Percentiles rank a stretch among this genome's conserved stretches.
Conservation (phyloP, 2,888 invertebrate species). For the Eupithecia centaureata region DNA sequence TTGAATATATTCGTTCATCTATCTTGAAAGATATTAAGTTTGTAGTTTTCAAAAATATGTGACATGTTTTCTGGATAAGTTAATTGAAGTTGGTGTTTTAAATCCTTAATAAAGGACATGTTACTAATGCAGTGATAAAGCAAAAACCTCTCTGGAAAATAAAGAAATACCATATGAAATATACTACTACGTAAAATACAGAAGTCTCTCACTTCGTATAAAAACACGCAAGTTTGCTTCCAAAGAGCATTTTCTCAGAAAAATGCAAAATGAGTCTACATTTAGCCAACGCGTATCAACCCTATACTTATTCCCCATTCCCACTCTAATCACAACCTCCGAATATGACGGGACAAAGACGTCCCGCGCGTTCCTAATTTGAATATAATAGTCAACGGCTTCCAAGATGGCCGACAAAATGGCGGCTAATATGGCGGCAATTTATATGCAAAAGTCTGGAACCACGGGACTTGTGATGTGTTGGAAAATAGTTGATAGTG, state of each 20-base stretch:
- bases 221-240: not conserved
- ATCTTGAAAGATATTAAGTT: too few relatives aligned
- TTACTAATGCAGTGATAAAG: too few relatives aligned
- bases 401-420: constrained; percentile 55
- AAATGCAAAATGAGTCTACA: not conserved
- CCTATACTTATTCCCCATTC: constrained; percentile 36
- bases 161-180: too few relatives aligned
- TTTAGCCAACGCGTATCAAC: not conserved
- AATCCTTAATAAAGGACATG: too few relatives aligned
- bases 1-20: too few relatives aligned
- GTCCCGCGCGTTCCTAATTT: constrained; percentile 59
- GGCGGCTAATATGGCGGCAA: constrained; percentile 52
- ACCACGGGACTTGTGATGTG: constrained; percentile 44
- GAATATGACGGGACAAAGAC: constrained; percentile 42
- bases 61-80: too few relatives aligned
- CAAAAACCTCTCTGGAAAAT: too few relatives aligned
- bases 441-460: constrained; percentile 64
- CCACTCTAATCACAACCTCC: constrained; percentile 36
- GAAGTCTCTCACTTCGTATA: not conserved
- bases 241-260: not conserved
- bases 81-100: too few relatives aligned
- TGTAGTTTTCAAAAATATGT: too few relatives aligned
- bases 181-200: not conserved
- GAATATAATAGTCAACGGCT: constrained; percentile 74
- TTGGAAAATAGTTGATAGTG: not conserved